phyloP scores from a whole-genome alignment of 1,140 invertebrate genomes.

The Drosophila kanapiae region DNA sequence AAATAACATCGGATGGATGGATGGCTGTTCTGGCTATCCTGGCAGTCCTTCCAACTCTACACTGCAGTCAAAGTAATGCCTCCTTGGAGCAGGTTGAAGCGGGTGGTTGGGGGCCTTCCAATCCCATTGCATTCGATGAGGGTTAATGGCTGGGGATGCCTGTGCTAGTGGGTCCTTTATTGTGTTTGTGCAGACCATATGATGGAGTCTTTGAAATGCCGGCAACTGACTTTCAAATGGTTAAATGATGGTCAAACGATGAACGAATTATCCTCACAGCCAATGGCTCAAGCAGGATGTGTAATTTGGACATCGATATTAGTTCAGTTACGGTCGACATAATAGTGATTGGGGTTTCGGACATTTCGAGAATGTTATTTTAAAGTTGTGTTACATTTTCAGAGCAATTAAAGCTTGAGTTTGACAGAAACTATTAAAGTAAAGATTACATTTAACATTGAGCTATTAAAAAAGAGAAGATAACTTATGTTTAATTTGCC shows the following conservation, averaged over 20 bases:
- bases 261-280: conserved; percentile 35
- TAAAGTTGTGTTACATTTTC: background rate
- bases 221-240: conserved; percentile 45
- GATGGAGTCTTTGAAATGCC: conserved; percentile 30
- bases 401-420: background rate
- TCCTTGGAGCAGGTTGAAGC: background rate
- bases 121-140: conserved; percentile 29
- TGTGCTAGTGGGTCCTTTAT: conserved; percentile 32
- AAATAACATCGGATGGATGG: conserved; percentile 50
- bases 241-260: conserved; percentile 48
- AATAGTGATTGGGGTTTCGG: background rate
- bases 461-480: background rate
- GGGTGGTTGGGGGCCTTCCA: background rate
- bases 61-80: conserved; percentile 56
- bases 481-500: background rate
- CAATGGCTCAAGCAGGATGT: conserved; percentile 12
- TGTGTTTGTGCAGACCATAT: conserved; percentile 49
- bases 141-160: conserved; percentile 32
- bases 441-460: no score
- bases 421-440: no score
- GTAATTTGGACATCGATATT: conserved; percentile 5
- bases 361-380: background rate
- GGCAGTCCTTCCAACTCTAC: conserved; percentile 23
- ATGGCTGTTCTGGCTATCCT: conserved; percentile 10
- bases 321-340: background rate